These are phyloP conservation scores for Eugnorisma glareosa DNA, from an alignment of 2,888 invertebrate species.

Conservation along the genomic window DNA sequence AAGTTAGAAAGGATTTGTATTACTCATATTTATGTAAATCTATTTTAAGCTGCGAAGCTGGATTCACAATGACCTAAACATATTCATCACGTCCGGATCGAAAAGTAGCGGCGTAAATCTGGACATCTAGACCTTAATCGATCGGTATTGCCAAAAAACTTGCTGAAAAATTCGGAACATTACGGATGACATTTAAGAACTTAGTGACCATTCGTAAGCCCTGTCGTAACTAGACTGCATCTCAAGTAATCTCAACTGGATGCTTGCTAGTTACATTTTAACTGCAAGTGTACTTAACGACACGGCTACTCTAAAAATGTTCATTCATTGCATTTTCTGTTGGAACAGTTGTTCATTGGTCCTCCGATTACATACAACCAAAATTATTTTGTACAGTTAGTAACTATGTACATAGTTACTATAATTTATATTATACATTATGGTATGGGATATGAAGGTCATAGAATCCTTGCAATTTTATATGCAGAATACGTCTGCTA, in stretches of 20 bases:
- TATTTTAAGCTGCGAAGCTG: background rate
- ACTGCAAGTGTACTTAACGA: conserved; percentile 11
- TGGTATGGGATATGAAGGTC: background rate
- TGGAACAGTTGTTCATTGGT: background rate
- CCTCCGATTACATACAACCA: background rate
- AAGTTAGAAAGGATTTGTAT: background rate
- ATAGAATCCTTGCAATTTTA: background rate
- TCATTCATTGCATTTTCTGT: background rate
- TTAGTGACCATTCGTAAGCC: background rate
- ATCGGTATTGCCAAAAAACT: background rate
- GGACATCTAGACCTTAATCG: background rate
- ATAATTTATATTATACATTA: background rate
- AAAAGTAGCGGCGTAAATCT: background rate
- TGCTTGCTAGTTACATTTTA: conserved; percentile 1
- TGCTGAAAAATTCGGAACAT: background rate
- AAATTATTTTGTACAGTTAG: background rate
- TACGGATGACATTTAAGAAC: conserved; percentile 2
- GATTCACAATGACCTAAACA: background rate
- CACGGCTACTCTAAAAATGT: conserved; percentile 4
- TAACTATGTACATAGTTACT: background rate
- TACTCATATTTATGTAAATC: background rate
- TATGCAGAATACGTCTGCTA: background rate
- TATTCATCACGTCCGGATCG: background rate
- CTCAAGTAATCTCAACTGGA: background rate
- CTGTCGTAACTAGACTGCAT: conserved; percentile 2